Evolutionary conservation across 2,888 invertebrate species (phyloP).

Genomic region (Scrobipalpa costella): DNA sequence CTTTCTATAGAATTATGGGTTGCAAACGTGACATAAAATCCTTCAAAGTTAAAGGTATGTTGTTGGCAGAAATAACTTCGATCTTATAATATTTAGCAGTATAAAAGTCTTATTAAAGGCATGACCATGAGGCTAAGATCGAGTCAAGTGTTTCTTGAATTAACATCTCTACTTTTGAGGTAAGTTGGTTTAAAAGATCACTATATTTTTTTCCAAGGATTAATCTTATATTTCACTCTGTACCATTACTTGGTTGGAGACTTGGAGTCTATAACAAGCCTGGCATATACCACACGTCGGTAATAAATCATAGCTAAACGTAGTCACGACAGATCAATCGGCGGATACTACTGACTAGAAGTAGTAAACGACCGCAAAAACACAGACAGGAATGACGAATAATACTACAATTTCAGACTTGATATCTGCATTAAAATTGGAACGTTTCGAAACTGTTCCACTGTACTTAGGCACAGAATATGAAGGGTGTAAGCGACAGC

Average conservation of each 20-base stretch:
- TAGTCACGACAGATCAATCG: constrained; percentile 16
- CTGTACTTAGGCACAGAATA: constrained; percentile 15
- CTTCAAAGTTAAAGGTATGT: no score
- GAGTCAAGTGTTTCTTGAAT: no score
- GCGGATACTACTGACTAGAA: constrained; percentile 10
- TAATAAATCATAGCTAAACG: constrained; percentile 16
- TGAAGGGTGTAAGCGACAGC: no score
- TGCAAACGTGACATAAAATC: no score
- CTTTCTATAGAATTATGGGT: not conserved
- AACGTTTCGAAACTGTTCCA: constrained; percentile 41
- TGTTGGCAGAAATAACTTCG: no score
- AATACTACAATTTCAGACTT: constrained; percentile 16
- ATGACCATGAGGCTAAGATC: no score
- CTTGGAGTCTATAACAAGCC: not conserved
- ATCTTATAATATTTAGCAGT: no score
- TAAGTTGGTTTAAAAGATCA: no score
- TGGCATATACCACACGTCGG: constrained; percentile 4
- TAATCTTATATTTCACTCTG: no score
- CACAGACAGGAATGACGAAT: constrained; percentile 29
- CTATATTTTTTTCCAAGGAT: no score
- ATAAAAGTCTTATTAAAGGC: no score
- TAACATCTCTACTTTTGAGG: no score
- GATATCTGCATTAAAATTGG: constrained; percentile 33
- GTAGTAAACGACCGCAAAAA: constrained; percentile 25
- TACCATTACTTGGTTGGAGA: not conserved